Conservation (phyloP, 2,797 vertebrate genomes). For the Xiphophorus birchmanni region DNA sequence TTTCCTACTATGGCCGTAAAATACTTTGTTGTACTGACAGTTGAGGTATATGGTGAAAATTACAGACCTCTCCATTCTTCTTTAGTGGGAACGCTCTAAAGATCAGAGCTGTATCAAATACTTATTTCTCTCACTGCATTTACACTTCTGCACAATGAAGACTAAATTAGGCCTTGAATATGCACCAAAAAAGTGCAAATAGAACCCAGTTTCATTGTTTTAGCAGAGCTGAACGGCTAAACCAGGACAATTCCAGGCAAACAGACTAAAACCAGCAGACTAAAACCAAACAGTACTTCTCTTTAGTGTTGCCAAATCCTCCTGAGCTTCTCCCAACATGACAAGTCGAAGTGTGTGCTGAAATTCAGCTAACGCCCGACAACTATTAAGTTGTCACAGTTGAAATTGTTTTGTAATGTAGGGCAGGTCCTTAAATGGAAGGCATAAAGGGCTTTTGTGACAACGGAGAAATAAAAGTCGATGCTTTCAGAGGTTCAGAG, state of each 20-base stretch:
- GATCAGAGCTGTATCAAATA: no score
- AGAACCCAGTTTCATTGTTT: not conserved
- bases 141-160: not conserved
- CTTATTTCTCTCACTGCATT: no score
- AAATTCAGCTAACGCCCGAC: slow-evolving; percentile 1
- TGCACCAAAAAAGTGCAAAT: not conserved
- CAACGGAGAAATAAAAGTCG: not conserved
- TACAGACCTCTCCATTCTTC: no score
- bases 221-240: no score
- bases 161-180: not conserved
- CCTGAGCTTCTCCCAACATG: not conserved
- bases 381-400: slow-evolving; percentile 10
- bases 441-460: not conserved
- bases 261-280: not conserved
- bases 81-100: no score
- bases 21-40: no score
- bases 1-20: no score
- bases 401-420: slow-evolving; percentile 5
- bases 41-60: no score
- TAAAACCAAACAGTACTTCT: not conserved
- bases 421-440: not conserved
- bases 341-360: not conserved
- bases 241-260: not conserved
- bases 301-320: not conserved
- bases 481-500: slow-evolving; percentile 1